Conservation (phyloP, 1,140 invertebrate species). For the Antheraea mylitta region DNA sequence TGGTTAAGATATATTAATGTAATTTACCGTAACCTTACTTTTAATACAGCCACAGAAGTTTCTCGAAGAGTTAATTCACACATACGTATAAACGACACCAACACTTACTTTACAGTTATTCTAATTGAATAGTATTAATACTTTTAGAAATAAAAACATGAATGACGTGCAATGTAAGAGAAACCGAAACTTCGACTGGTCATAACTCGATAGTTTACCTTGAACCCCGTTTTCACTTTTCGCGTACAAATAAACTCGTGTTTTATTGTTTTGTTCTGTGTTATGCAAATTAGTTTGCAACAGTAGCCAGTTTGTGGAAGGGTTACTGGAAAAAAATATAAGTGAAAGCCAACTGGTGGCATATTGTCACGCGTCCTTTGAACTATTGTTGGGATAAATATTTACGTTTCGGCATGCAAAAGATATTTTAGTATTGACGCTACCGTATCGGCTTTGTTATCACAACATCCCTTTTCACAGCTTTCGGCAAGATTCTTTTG, state of each 20-base stretch:
- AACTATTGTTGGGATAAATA: conserved; percentile 65
- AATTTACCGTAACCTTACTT: neutral
- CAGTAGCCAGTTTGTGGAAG: conserved; percentile 66
- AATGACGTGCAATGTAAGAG: conserved; percentile 52
- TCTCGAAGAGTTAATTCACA: neutral
- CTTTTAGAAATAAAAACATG: conserved; percentile 13
- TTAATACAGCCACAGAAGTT: neutral
- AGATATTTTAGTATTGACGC: conserved; percentile 64
- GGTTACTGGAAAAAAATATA: conserved; percentile 69
- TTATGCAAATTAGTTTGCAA: conserved; percentile 69
- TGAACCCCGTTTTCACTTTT: conserved; percentile 75
- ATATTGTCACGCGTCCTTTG: conserved; percentile 67
- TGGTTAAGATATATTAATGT: no score
- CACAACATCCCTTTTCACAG: conserved; percentile 61
- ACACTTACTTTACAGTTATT: conserved; percentile 2
- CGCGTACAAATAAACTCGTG: conserved; percentile 60
- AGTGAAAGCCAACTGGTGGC: conserved; percentile 70
- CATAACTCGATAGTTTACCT: conserved; percentile 43
- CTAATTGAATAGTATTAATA: conserved; percentile 3
- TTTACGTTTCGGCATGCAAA: conserved; percentile 73
- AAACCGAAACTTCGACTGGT: conserved; percentile 61
- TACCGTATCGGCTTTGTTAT: conserved; percentile 71
- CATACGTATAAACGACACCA: neutral
- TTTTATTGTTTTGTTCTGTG: conserved; percentile 69
- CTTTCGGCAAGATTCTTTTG: conserved; percentile 27